These are phyloP conservation scores for Poecilia velifera DNA, from an alignment of 2,797 vertebrate species.

Conservation along the genomic window DNA sequence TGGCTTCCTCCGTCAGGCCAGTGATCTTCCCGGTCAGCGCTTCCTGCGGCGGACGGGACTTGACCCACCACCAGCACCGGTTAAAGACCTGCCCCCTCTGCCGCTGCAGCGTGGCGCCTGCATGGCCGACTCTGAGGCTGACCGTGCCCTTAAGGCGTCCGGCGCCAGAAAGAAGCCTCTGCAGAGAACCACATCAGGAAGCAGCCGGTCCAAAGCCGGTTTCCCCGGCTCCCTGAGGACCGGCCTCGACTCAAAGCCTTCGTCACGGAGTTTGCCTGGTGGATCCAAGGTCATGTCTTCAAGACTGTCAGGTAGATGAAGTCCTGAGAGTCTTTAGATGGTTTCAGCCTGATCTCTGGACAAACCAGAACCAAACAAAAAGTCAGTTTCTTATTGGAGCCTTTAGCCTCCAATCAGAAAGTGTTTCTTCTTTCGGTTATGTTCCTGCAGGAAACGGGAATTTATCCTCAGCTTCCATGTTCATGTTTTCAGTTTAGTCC, in stretches of 20 bases:
- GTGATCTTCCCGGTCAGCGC: slow-evolving; percentile 41
- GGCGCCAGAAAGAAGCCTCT: slow-evolving; percentile 63
- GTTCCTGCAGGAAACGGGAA: background rate
- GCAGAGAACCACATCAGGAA: slow-evolving; percentile 43
- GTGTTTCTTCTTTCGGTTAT: background rate
- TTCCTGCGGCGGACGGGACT: slow-evolving; percentile 21
- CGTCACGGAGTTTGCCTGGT: slow-evolving; percentile 55
- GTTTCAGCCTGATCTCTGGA: background rate
- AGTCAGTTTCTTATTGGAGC: background rate
- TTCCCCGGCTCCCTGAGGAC: slow-evolving; percentile 56
- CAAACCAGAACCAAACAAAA: background rate
- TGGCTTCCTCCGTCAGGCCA: slow-evolving; percentile 57
- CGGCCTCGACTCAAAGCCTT: slow-evolving; percentile 63
- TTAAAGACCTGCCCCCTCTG: slow-evolving; percentile 86
- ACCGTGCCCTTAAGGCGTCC: slow-evolving; percentile 67
- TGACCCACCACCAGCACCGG: slow-evolving; percentile 83
- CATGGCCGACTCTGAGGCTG: slow-evolving; percentile 87
- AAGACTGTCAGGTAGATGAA: slow-evolving; percentile 65
- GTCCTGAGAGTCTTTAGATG: background rate
- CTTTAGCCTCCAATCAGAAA: background rate
- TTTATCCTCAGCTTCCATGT: background rate
- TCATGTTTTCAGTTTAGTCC: no score
- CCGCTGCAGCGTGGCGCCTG: slow-evolving; percentile 87
- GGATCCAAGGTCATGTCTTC: slow-evolving; percentile 57
- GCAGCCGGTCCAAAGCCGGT: slow-evolving; percentile 50